Evolutionary conservation across 2,888 invertebrate species (phyloP).

Genomic region (Rotaria magnacalcarata): DNA sequence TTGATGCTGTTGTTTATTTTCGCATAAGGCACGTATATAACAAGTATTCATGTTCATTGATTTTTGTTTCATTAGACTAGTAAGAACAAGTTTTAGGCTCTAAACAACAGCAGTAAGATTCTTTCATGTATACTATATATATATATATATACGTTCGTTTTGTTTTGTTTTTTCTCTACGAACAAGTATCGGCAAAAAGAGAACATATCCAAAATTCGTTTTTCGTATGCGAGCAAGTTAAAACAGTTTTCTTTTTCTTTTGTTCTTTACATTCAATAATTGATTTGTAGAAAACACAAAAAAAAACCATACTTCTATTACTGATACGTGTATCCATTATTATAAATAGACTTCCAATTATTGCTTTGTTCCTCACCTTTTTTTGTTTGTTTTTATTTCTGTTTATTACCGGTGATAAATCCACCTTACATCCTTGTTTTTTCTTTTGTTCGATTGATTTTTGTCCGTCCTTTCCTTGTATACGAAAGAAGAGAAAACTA

Average conservation of each 20-base stretch:
- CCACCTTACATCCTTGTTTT: neutral
- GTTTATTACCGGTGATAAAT: conserved; percentile 1
- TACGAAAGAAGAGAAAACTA: neutral
- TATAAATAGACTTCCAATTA: neutral
- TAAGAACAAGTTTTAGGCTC: neutral
- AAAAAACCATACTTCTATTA: neutral
- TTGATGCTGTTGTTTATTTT: neutral
- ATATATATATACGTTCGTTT: neutral
- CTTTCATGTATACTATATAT: neutral
- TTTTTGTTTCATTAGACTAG: neutral
- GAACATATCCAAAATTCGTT: too few relatives aligned
- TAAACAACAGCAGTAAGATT: neutral
- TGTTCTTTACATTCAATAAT: neutral
- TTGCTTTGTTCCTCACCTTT: neutral
- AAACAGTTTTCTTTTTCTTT: neutral
- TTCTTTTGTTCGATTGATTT: neutral
- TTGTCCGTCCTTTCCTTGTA: neutral
- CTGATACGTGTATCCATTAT: neutral
- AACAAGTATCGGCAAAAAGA: too few relatives aligned
- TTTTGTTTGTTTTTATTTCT: neutral
- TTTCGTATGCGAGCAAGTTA: neutral
- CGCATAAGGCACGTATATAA: neutral
- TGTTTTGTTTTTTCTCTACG: neutral
- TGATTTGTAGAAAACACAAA: neutral
- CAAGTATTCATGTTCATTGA: neutral